A percentile compares a stretch with the other conserved stretches of the same genome.
Evolutionary conservation across 2,888 invertebrate genomes (phyloP).

Genomic region (Trachelus troglodyta): DNA sequence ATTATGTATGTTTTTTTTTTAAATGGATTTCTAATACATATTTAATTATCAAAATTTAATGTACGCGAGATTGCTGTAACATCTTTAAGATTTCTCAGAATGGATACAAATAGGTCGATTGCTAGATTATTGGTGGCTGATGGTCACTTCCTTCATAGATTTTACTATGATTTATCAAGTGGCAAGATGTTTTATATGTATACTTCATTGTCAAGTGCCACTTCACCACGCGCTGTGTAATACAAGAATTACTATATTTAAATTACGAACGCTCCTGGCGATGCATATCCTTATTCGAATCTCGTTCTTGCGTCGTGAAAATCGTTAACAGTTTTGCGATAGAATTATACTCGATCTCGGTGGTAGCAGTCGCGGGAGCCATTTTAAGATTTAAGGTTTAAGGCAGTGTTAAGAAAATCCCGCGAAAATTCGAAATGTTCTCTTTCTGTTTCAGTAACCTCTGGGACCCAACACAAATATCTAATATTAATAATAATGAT

Average conservation of each 20-base stretch:
- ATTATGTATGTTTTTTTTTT: neutral
- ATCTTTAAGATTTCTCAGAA: neutral
- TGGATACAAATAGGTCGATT: neutral
- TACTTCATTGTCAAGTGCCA: neutral
- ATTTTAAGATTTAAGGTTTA: neutral
- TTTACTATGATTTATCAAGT: neutral
- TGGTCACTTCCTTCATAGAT: neutral
- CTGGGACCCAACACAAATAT: constrained; percentile 64
- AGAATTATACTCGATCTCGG: neutral
- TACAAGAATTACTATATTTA: neutral
- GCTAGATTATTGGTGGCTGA: neutral
- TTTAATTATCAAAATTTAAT: neutral
- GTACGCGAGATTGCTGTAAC: neutral
- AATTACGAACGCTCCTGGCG: neutral
- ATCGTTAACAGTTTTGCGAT: neutral
- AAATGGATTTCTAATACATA: neutral
- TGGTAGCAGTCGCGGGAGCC: neutral
- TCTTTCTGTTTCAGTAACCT: constrained; percentile 63
- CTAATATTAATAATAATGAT: constrained; percentile 64
- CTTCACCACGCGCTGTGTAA: neutral
- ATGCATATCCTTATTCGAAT: neutral
- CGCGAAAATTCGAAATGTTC: constrained; percentile 3
- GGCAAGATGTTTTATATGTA: neutral
- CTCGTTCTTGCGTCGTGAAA: neutral
- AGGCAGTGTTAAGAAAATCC: neutral